A percentile compares a stretch with the other conserved stretches of the same genome.
Evolutionary conservation across 2,113 vertebrate species (phyloP).

Genomic region (Mesitornis unicolor): DNA sequence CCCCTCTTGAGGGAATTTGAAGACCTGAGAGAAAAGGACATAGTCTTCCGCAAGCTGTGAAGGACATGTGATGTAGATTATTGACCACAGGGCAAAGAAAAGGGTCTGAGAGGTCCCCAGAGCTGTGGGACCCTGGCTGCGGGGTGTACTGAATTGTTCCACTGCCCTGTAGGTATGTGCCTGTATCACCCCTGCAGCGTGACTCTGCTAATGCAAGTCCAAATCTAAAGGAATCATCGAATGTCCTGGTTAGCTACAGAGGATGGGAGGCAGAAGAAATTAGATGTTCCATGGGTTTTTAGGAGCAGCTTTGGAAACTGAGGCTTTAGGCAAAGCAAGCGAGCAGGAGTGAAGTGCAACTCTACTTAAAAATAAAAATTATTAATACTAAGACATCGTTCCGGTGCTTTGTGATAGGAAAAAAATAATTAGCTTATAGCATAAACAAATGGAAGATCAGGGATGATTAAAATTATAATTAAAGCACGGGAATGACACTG

Average conservation of each 20-base stretch:
- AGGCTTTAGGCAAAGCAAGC: not conserved
- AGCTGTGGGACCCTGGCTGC: not conserved
- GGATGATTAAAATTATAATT: slow-evolving; percentile 73
- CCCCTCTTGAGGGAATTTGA: not conserved
- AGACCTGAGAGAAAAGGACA: not conserved
- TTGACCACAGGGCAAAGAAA: not conserved
- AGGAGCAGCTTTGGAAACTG: not conserved
- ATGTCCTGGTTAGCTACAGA: not conserved
- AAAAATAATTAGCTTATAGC: slow-evolving; percentile 63
- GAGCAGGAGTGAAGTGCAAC: not conserved
- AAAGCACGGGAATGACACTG: slow-evolving; percentile 51
- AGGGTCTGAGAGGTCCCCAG: not conserved
- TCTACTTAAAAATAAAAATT: slow-evolving; percentile 51
- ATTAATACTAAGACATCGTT: slow-evolving; percentile 25
- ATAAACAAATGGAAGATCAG: slow-evolving; percentile 59
- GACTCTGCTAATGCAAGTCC: not conserved
- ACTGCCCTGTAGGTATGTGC: not conserved
- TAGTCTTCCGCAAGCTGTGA: not conserved
- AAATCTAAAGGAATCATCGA: not conserved
- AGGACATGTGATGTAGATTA: not conserved
- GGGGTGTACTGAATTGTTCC: not conserved
- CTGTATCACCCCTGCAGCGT: not conserved
- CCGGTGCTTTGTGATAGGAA: slow-evolving; percentile 40
- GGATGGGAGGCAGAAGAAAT: not conserved
- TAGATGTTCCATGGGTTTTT: not conserved